A percentile compares a stretch with the other conserved stretches of the same genome.
Evolutionary conservation across 2,113 vertebrate genomes (phyloP).

Genomic region (Colistium nudipinnis): DNA sequence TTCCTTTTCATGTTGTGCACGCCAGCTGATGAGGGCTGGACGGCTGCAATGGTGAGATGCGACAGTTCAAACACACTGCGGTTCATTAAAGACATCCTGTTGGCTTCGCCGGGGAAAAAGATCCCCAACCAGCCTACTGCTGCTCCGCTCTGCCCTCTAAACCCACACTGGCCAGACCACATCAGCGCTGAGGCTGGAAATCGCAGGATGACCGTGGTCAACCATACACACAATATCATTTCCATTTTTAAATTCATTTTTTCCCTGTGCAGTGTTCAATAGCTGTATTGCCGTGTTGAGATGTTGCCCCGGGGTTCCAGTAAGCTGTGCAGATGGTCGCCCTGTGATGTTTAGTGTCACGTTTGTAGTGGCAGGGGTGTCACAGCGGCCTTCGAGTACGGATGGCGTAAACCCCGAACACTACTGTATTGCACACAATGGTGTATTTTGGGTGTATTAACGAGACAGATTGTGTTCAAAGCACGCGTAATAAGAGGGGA

Average conservation of each 20-base stretch:
- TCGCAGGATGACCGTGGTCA: conserved; percentile 65
- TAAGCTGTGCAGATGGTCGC: conserved; percentile 43
- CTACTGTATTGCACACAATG: conserved; percentile 48
- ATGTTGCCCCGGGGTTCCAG: conserved; percentile 31
- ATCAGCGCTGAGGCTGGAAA: conserved; percentile 62
- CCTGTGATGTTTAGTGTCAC: conserved; percentile 69
- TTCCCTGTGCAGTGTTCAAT: conserved; percentile 45
- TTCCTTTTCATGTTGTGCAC: conserved; percentile 44
- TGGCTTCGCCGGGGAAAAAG: conserved; percentile 53
- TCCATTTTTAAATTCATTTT: conserved; percentile 66
- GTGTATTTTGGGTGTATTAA: conserved; percentile 59
- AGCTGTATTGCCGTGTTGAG: conserved; percentile 16
- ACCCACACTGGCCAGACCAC: conserved; percentile 72
- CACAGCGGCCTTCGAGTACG: conserved; percentile 26
- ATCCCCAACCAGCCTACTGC: conserved; percentile 53
- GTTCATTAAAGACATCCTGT: conserved; percentile 78
- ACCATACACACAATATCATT: conserved; percentile 63
- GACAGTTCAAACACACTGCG: conserved; percentile 73
- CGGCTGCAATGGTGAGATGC: conserved; percentile 53
- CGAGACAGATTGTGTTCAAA: conserved; percentile 59
- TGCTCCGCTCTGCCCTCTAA: conserved; percentile 64
- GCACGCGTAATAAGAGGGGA: conserved; percentile 55
- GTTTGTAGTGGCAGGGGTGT: conserved; percentile 60
- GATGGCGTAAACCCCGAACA: conserved; percentile 26
- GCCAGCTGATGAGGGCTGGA: conserved; percentile 31